Evolutionary conservation across 2,113 vertebrate genomes (phyloP).

Genomic region (Lasiurus borealis): DNA sequence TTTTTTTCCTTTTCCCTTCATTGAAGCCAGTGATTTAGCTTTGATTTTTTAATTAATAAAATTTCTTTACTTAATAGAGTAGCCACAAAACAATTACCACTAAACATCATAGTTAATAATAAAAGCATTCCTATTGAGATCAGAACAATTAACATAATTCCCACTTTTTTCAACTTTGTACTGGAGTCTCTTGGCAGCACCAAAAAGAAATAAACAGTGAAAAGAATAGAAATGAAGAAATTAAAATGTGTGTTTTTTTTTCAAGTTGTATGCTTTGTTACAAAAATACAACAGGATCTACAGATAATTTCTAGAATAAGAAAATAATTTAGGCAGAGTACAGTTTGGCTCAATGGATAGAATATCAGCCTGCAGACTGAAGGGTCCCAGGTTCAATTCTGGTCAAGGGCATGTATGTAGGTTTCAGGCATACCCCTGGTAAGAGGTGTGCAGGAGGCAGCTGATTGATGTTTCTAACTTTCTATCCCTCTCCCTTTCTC

Average conservation of each 20-base stretch:
- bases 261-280: background rate
- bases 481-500: no score
- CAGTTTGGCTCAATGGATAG: no score
- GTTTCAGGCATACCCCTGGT: no score
- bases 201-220: background rate
- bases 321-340: background rate
- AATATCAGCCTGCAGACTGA: no score
- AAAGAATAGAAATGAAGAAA: background rate
- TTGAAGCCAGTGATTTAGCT: background rate
- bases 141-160: background rate
- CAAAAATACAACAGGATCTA: slow-evolving; percentile 27
- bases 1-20: background rate
- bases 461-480: no score
- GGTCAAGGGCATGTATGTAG: no score
- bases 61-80: background rate
- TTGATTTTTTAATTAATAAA: slow-evolving; percentile 33
- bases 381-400: no score
- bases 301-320: background rate
- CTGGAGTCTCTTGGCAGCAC: background rate
- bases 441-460: no score
- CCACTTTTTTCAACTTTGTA: background rate
- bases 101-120: background rate
- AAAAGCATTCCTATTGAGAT: background rate
- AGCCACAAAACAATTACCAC: background rate
- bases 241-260: slow-evolving; percentile 56